Percentiles rank a stretch among this genome's conserved stretches.
Conservation (phyloP, 1,140 invertebrate species). For the Diploscapter pachys region DNA sequence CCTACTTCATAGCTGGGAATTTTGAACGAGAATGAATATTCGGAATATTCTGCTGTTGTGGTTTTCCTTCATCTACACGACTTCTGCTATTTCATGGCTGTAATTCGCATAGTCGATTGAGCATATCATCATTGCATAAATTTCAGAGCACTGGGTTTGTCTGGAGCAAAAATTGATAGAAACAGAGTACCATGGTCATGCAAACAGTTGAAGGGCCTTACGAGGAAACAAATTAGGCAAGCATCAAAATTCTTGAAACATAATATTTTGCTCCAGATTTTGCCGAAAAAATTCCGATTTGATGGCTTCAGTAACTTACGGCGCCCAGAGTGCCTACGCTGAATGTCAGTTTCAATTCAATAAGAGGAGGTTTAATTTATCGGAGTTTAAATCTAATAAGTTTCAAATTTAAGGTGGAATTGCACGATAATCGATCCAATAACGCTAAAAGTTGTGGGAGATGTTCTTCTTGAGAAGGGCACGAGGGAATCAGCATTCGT, state of each 20-base stretch:
- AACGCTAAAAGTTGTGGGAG: conserved; percentile 37
- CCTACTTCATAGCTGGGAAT: too few species aligned
- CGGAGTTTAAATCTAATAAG: neutral
- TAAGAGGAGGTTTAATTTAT: conserved; percentile 36
- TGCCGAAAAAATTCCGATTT: conserved; percentile 47
- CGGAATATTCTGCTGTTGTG: too few species aligned
- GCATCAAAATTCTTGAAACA: neutral
- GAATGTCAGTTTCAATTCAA: conserved; percentile 54
- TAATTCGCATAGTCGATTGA: neutral
- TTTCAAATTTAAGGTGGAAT: conserved; percentile 41
- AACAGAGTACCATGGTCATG: conserved; percentile 24
- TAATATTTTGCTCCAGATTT: conserved; percentile 27
- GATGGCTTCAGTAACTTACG: conserved; percentile 45
- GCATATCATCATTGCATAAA: neutral
- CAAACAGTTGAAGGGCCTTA: conserved; percentile 22
- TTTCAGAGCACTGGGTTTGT: conserved; percentile 22
- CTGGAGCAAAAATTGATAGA: conserved; percentile 10
- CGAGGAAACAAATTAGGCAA: conserved; percentile 24
- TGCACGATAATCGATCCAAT: conserved; percentile 49
- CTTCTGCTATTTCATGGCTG: conserved; percentile 1
- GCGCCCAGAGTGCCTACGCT: conserved; percentile 40
- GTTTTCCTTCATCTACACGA: too few species aligned
- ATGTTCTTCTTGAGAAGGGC: conserved; percentile 54
- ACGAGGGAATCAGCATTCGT: conserved; percentile 65
- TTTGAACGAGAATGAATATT: too few species aligned